Base-by-base conservation (phyloP, 2,888 invertebrate genomes). In the Reticulitermes lucifugus region DNA sequence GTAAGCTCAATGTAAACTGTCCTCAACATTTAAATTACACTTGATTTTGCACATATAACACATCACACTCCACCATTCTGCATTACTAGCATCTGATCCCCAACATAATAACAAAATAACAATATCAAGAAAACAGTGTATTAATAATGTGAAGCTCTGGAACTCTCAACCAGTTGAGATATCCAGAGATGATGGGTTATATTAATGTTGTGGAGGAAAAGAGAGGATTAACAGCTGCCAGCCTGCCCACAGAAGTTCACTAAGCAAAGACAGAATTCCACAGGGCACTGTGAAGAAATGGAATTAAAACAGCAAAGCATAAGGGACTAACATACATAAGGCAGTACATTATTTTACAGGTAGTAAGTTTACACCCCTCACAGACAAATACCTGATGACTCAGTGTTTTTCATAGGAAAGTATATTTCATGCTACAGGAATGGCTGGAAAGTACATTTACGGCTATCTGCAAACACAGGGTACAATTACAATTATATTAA, bases 101-200 rank as follows among this genome's bases (percentile, higher is more conserved):
- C 65, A 79, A 79, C 55, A 77, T 41, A 77, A 77, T 22, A 22
- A 46, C 65, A 81, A 65, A 25, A 81, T 29, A 60, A 65, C 25
- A 81, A 81, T 21, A 81, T 65, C 43, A 65, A 81, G 46, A 35
- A 46, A 81, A 60, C 41, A 81, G 43, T 21, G 18, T 41, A 35
- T 70, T 51, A 25, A 51, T 51, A 81, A 29, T 29, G 46, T 77
- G 77, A 84, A 84, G 81, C 85, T 87, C 87, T 87, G 85, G 79
- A 80, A 65, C 46, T 87, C 87, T 87, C 87, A 87, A 87, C 86
- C 86, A 84, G 86, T 86, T 86, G 87, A 87, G 87, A 84, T 65
- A 85, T 82, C 79, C 87, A 87, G 87, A 87, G 86, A 83, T 84
- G 80, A 85, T 79, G 35, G 35, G 51, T 55, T 70, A 84, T n/a